These are phyloP conservation scores for Girardinichthys multiradiatus DNA, from an alignment of 2,113 vertebrate genomes.

Conservation along the genomic window DNA sequence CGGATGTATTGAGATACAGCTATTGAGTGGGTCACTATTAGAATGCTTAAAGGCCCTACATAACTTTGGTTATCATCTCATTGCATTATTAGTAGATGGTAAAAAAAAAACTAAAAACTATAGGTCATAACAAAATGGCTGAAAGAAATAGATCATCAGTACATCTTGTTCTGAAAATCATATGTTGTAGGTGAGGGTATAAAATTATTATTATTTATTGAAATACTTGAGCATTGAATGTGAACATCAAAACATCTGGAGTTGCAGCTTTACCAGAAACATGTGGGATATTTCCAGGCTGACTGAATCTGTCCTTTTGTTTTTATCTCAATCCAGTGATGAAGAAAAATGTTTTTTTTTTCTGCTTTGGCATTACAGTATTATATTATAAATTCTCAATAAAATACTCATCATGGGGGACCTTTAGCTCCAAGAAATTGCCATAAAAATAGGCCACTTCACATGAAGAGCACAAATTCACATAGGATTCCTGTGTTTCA, in stretches of 20 bases:
- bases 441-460: constrained; percentile 39
- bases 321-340: neutral
- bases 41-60: neutral
- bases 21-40: neutral
- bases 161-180: neutral
- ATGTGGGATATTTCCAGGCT: neutral
- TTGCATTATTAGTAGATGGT: neutral
- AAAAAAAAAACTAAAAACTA: too few species aligned
- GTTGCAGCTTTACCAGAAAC: neutral
- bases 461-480: constrained; percentile 37
- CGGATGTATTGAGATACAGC: neutral
- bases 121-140: too few species aligned
- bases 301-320: neutral
- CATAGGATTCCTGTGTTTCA: constrained; percentile 43
- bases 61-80: neutral
- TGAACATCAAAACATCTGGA: neutral
- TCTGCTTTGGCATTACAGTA: constrained; percentile 5
- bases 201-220: neutral
- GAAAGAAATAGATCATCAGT: too few species aligned
- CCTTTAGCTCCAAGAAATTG: constrained; percentile 59
- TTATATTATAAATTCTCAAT: constrained; percentile 19
- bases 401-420: constrained; percentile 44
- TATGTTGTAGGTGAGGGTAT: neutral
- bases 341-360: constrained; percentile 2
- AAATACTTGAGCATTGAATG: neutral